A percentile compares a stretch with the other conserved stretches of the same genome.
phyloP scores from a whole-genome alignment of 2,797 vertebrate species.

The Carduelis carduelis region DNA sequence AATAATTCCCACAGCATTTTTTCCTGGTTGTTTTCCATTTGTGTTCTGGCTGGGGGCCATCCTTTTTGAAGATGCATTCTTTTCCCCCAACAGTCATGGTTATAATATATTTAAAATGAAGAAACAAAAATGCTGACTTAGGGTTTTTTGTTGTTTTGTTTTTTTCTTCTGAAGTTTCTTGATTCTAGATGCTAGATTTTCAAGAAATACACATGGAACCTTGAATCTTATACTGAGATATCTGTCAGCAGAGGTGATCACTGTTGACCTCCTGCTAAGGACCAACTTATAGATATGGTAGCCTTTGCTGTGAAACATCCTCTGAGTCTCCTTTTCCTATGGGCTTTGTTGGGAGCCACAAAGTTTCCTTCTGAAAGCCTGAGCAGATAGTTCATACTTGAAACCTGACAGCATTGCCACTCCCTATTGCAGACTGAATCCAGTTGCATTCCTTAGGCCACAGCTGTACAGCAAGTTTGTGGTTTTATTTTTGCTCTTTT shows the following conservation, averaged over 20 bases:
- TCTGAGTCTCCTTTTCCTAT: not conserved
- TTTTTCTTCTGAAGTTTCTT: not conserved
- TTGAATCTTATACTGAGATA: not conserved
- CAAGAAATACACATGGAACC: not conserved
- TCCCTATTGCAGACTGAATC: constrained; percentile 12
- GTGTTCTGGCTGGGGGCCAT: not conserved
- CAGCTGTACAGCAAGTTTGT: constrained; percentile 58
- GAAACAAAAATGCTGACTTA: not conserved
- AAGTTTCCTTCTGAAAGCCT: not conserved
- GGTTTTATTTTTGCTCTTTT: constrained; percentile 63
- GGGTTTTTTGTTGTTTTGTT: fast-evolving
- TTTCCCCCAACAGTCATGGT: not conserved
- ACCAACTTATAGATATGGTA: fast-evolving
- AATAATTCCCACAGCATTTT: not conserved
- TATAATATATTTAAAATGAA: not conserved
- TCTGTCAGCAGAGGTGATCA: not conserved
- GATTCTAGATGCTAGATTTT: not conserved
- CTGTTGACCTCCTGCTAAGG: not conserved
- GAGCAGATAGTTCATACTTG: constrained; percentile 12
- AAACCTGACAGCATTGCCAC: constrained; percentile 21
- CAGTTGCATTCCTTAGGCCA: constrained; percentile 41
- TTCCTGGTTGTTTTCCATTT: not conserved
- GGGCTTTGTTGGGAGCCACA: fast-evolving
- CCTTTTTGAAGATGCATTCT: not conserved
- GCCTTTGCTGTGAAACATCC: not conserved